phyloP scores from a whole-genome alignment of 2,888 invertebrate species.

The Plebejus melissa region DNA sequence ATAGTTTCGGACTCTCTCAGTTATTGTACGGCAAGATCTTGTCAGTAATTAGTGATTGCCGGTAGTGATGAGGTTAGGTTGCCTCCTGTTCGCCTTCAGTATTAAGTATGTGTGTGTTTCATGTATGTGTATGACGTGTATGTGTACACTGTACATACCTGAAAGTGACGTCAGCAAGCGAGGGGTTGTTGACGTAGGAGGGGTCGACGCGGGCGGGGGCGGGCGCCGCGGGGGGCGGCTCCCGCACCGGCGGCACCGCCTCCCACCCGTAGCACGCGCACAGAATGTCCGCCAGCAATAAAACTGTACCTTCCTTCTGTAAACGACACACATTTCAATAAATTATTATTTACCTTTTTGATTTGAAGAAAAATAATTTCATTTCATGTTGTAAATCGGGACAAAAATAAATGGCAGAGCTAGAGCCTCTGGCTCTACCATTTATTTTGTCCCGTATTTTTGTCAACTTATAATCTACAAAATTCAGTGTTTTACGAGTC shows the following conservation, averaged over 20 bases:
- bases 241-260: constrained; percentile 81
- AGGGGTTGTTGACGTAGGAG: constrained; percentile 95
- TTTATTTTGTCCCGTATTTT: too few relatives aligned
- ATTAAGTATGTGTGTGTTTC: constrained; percentile 12
- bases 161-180: constrained; percentile 94
- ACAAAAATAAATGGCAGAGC: too few relatives aligned
- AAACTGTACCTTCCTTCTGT: constrained; percentile 92
- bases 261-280: constrained; percentile 94
- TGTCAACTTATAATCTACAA: too few relatives aligned
- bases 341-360: too few relatives aligned
- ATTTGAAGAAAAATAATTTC: too few relatives aligned
- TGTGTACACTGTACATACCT: constrained; percentile 52
- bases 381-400: too few relatives aligned
- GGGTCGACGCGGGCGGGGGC: constrained; percentile 90
- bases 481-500: too few relatives aligned
- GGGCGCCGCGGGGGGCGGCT: constrained; percentile 80
- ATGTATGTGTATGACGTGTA: too few relatives aligned
- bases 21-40: background rate
- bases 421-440: too few relatives aligned
- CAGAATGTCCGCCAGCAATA: constrained; percentile 92
- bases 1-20: too few relatives aligned
- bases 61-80: background rate
- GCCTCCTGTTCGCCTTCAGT: background rate
- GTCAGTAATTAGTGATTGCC: background rate
- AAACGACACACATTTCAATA: background rate